Base-by-base conservation (phyloP, 2,797 vertebrate genomes). In the Arctocebus calabarensis region DNA sequence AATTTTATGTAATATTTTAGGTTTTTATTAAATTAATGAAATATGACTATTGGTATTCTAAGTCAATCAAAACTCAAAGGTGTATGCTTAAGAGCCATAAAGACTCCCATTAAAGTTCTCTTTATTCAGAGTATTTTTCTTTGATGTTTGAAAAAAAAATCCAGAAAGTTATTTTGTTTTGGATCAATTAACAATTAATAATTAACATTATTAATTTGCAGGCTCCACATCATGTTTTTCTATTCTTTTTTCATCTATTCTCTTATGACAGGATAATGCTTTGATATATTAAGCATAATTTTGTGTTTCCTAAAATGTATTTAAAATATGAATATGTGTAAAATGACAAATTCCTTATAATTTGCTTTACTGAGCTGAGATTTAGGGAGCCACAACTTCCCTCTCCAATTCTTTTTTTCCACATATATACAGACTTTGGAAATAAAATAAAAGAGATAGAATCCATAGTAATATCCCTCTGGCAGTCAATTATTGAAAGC, bases 11-110 rank as follows among this genome's bases (percentile, higher is more conserved):
- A 77, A 61, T 19, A 66, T 2, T 62, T 84, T 78, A 68, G 19
- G 29, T n/a, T 73, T 86, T 91, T 88, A 83, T 93, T 89, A 84
- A 87, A 29, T 89, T 91, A 83, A 87, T 83, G 73, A 93, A 91
- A 84, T 74, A 79, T 52, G 57, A 68, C 52, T 23, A 5, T 66
- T 3, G 52, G 34, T 83, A 22, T 57, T 45, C 22, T n/a, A 62
- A 77, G 79, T 82, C 70, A 79, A 61, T 87, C 79, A 90, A 78
- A 61, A 40, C 10, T 32, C 16, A 74, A 81, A 8, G 29, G 10
- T 10, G 1, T 70, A 17, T 78, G 7, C 14, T 68, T 78, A 40
- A 59, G 84, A 83, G 62, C 27, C 37, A 84, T 34, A 29, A 32
- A 61, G 27, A 7, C 43, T 23, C 25, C 10, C 12, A n/a, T 3